phyloP scores from a whole-genome alignment of 2,888 invertebrate genomes.

The Brachypterus glaber region DNA sequence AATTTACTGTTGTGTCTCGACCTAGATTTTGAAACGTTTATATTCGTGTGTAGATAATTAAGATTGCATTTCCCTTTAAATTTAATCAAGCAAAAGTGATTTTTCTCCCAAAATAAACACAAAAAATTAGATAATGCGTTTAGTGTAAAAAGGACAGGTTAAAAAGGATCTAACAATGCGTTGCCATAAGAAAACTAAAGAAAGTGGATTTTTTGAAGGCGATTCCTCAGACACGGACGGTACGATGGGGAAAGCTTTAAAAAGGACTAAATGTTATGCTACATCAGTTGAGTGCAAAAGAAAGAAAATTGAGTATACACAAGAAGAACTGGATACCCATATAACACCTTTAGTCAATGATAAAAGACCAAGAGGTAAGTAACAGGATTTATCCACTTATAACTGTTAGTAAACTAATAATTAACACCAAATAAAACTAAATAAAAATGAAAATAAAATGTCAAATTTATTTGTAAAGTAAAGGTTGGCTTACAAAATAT shows the following conservation, averaged over 20 bases:
- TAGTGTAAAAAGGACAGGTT: constrained; percentile 7
- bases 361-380: constrained; percentile 2
- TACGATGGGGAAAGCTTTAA: constrained; percentile 42
- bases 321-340: constrained; percentile 34
- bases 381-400: too few species aligned
- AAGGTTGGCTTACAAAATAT: too few species aligned
- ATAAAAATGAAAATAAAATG: too few species aligned
- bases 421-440: too few species aligned
- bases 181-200: constrained; percentile 47
- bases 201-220: constrained; percentile 78
- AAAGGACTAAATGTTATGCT: constrained; percentile 38
- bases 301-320: constrained; percentile 31
- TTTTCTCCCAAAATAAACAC: not conserved
- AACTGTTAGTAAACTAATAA: too few species aligned
- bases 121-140: constrained; percentile 11
- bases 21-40: constrained; percentile 26
- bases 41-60: constrained; percentile 18
- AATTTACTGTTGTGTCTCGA: constrained; percentile 27
- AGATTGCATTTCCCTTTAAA: constrained; percentile 13
- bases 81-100: constrained; percentile 3
- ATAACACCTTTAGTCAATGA: constrained; percentile 8
- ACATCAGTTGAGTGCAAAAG: constrained; percentile 32
- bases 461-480: too few species aligned
- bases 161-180: constrained; percentile 33
- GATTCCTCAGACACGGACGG: constrained; percentile 52